Evolutionary conservation across 2,888 invertebrate species (phyloP).

Genomic region (Metellina segmentata): DNA sequence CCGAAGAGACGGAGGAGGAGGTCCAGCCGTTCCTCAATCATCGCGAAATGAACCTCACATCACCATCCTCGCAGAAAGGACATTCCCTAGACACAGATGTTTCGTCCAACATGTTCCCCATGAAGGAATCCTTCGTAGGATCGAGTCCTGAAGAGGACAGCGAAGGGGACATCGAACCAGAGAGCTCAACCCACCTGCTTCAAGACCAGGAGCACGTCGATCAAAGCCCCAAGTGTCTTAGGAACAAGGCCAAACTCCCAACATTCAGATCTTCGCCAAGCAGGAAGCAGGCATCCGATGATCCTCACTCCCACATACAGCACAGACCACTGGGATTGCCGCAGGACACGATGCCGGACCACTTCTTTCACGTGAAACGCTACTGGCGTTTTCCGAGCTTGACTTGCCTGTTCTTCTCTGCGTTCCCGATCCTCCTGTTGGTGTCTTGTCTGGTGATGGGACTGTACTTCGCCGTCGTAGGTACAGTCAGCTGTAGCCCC

Average conservation of each 20-base stretch:
- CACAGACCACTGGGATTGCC: slow-evolving; percentile 54
- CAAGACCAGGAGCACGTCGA: slow-evolving; percentile 6
- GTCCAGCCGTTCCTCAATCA: slow-evolving; percentile 58
- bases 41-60: slow-evolving; percentile 7
- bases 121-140: slow-evolving; percentile 39
- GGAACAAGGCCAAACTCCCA: slow-evolving; percentile 53
- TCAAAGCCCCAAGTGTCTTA: slow-evolving; percentile 44
- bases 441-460: slow-evolving; percentile 11
- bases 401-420: background rate
- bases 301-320: slow-evolving; percentile 62
- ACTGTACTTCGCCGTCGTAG: slow-evolving; percentile 11
- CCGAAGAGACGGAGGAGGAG: slow-evolving; percentile 49
- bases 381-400: slow-evolving; percentile 21
- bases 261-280: slow-evolving; percentile 60
- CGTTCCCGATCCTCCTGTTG: slow-evolving; percentile 8
- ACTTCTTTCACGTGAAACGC: slow-evolving; percentile 7
- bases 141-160: slow-evolving; percentile 64
- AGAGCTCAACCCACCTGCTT: slow-evolving; percentile 63
- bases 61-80: slow-evolving; percentile 10
- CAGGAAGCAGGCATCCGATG: slow-evolving; percentile 41
- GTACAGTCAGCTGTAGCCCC: slow-evolving; percentile 2
- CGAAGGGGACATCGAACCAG: slow-evolving; percentile 47
- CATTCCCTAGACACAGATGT: background rate
- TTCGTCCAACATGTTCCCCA: slow-evolving; percentile 44
- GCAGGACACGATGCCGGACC: slow-evolving; percentile 42